A percentile compares a stretch with the other conserved stretches of the same genome.
These are phyloP conservation scores for Luidia sarsii DNA, from an alignment of 53 echinoderm and acorn worm genomes.

Conservation along the genomic window DNA sequence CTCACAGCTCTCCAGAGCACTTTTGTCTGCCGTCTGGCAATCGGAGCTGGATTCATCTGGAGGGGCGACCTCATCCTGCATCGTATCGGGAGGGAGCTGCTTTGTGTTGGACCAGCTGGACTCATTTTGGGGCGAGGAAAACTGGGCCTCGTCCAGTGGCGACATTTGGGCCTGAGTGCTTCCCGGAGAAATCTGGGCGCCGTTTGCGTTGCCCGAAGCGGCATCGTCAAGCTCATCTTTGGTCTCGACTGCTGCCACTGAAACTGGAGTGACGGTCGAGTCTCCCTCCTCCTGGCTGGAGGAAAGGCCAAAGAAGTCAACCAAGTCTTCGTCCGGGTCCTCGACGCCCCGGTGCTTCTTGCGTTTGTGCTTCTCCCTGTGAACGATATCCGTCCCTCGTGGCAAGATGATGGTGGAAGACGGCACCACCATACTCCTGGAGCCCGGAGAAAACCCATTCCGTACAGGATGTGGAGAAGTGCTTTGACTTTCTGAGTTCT, in stretches of 20 bases:
- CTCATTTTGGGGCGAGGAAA: constrained; percentile 13
- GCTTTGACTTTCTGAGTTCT: background rate
- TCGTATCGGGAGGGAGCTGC: constrained; percentile 4
- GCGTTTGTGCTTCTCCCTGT: constrained; percentile 20
- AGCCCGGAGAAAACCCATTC: constrained; percentile 38
- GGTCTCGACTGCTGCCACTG: background rate
- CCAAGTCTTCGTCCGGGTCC: constrained; percentile 61
- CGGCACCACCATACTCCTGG: constrained; percentile 31
- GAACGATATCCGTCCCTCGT: constrained; percentile 37
- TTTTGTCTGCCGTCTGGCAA: background rate
- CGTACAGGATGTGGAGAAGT: constrained; percentile 23
- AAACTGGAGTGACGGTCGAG: constrained; percentile 18
- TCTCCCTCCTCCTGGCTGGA: constrained; percentile 21
- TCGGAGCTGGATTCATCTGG: background rate
- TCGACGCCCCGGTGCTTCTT: constrained; percentile 12
- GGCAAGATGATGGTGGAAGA: constrained; percentile 30
- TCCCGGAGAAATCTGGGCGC: constrained; percentile 37
- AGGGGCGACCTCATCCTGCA: background rate
- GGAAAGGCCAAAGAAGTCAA: constrained; percentile 85
- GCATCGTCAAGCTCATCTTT: constrained; percentile 27
- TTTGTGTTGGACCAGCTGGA: constrained; percentile 39
- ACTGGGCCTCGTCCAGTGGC: background rate
- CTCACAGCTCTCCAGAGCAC: background rate
- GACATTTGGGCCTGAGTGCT: constrained; percentile 39
- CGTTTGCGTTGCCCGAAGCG: constrained; percentile 22